Conservation (phyloP, 2,797 vertebrate genomes). For the Girardinus metallicus region DNA sequence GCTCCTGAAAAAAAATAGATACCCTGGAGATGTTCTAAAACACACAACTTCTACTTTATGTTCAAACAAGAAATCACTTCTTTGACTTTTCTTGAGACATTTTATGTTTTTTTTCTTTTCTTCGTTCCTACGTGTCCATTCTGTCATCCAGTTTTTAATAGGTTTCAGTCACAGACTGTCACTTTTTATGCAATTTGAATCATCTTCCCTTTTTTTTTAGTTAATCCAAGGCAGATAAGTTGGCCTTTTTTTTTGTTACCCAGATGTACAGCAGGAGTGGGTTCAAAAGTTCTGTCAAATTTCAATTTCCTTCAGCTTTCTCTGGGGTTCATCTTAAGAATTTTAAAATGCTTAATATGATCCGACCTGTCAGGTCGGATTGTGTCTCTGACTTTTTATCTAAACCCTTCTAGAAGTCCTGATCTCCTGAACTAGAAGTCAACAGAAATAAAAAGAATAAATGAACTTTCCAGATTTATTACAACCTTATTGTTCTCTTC, state of each 20-base stretch:
- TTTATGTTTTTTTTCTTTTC: background rate
- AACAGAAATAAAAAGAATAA: slow-evolving; percentile 11
- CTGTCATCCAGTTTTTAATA: slow-evolving; percentile 38
- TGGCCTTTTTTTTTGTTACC: slow-evolving; percentile 13
- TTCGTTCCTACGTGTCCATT: slow-evolving; percentile 21
- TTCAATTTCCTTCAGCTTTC: slow-evolving; percentile 50
- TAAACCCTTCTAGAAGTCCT: slow-evolving; percentile 17
- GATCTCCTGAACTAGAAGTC: slow-evolving; percentile 27
- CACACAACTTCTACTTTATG: slow-evolving; percentile 11
- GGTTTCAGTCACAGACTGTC: slow-evolving; percentile 22
- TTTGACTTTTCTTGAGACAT: slow-evolving; percentile 1
- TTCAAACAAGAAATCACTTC: background rate
- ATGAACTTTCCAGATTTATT: slow-evolving; percentile 60
- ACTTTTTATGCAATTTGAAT: slow-evolving; percentile 6
- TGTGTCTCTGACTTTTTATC: slow-evolving; percentile 22
- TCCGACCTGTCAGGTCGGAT: slow-evolving; percentile 37
- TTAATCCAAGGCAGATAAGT: slow-evolving; percentile 44
- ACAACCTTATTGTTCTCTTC: slow-evolving; percentile 58
- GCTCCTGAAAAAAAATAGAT: background rate
- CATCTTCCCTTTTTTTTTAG: background rate
- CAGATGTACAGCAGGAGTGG: slow-evolving; percentile 35
- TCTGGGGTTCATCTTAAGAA: slow-evolving; percentile 6
- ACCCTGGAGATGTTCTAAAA: background rate
- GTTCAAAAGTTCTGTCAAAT: slow-evolving; percentile 33
- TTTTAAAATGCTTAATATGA: slow-evolving; percentile 17